phyloP scores from a whole-genome alignment of 1,140 invertebrate species.

The Neotoxoptera formosana region DNA sequence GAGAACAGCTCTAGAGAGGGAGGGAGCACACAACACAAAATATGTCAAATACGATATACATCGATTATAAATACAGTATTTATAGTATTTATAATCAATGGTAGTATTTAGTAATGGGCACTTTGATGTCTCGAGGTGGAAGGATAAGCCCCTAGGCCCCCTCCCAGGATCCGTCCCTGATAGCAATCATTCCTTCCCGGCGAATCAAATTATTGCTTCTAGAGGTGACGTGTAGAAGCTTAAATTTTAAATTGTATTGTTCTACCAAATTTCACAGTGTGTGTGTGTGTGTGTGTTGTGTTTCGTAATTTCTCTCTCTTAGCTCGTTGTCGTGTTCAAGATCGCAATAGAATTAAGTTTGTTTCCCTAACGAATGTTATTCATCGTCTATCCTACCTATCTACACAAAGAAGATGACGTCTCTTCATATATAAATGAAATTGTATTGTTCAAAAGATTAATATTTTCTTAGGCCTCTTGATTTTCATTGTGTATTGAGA shows the following conservation, averaged over 20 bases:
- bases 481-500: constrained; percentile 21
- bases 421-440: not conserved
- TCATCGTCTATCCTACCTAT: not conserved
- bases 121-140: too few species aligned
- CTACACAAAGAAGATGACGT: not conserved
- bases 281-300: not conserved
- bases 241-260: constrained; percentile 5
- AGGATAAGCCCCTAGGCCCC: too few species aligned
- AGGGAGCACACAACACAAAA: too few species aligned
- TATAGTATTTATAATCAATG: too few species aligned
- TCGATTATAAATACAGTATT: too few species aligned
- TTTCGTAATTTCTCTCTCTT: not conserved
- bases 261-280: not conserved
- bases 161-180: too few species aligned
- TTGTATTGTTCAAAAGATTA: not conserved
- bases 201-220: not conserved
- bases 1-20: too few species aligned
- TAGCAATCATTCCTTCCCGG: not conserved
- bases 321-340: not conserved
- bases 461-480: constrained; percentile 3
- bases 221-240: not conserved
- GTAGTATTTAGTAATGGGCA: too few species aligned
- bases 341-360: not conserved
- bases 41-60: too few species aligned
- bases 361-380: not conserved